These are phyloP conservation scores for Bombus superbus DNA, from an alignment of 1,140 invertebrate species.

Conservation along the genomic window DNA sequence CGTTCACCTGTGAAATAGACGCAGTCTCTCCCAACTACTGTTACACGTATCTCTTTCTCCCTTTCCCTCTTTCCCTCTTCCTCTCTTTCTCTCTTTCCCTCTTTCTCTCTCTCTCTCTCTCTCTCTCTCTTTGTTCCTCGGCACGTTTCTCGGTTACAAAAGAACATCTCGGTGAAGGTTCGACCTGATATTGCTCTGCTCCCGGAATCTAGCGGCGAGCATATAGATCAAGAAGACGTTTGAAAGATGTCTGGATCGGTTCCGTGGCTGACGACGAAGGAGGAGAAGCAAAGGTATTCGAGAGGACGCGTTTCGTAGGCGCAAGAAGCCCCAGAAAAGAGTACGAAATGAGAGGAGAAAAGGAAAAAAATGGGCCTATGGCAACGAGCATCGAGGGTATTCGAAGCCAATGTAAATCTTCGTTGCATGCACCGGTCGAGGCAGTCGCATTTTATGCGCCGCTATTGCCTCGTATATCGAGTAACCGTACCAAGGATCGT, in stretches of 20 bases:
- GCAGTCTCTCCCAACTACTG: conserved; percentile 11
- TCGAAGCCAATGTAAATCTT: conserved; percentile 50
- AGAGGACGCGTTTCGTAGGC: neutral
- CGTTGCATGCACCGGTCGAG: conserved; percentile 22
- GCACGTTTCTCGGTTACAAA: conserved; percentile 20
- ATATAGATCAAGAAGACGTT: conserved; percentile 12
- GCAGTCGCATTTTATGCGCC: conserved; percentile 27
- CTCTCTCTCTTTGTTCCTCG: neutral
- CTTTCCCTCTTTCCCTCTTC: neutral
- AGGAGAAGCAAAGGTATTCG: neutral
- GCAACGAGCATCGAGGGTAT: neutral
- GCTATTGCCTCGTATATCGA: conserved; percentile 60
- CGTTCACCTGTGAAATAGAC: conserved; percentile 14
- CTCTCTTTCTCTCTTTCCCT: neutral
- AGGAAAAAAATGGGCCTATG: neutral
- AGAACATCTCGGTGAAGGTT: conserved; percentile 21
- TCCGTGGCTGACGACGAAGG: neutral
- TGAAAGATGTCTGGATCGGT: neutral
- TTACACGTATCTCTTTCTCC: neutral
- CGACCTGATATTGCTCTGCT: conserved; percentile 16
- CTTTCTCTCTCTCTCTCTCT: no score
- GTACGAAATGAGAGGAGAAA: neutral
- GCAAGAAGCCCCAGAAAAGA: conserved; percentile 7
- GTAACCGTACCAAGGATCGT: conserved; percentile 65
- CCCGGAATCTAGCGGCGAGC: conserved; percentile 21